phyloP scores from a whole-genome alignment of 2,888 invertebrate genomes.

The Raillietiella orientalis region DNA sequence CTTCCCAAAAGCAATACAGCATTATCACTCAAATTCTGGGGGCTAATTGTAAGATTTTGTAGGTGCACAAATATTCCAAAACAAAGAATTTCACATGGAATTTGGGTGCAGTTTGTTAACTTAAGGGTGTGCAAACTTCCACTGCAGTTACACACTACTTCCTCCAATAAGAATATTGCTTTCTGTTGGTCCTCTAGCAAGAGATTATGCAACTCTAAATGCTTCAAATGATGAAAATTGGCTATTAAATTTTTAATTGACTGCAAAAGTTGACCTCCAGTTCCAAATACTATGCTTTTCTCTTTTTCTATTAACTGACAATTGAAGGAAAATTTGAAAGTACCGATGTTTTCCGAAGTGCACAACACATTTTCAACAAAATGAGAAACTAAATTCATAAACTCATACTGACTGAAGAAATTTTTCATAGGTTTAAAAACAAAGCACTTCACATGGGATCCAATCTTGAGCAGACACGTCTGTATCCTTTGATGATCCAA shows the following conservation, averaged over 20 bases:
- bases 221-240: conserved; percentile 10
- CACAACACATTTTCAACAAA: conserved; percentile 20
- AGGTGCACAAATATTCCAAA: conserved; percentile 40
- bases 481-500: conserved; percentile 38
- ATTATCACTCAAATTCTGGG: conserved; percentile 35
- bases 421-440: conserved; percentile 37
- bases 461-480: conserved; percentile 30
- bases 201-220: conserved; percentile 32
- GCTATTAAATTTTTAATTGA: conserved; percentile 11
- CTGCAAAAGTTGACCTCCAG: conserved; percentile 31
- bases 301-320: conserved; percentile 26
- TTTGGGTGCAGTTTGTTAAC: conserved; percentile 36
- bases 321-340: conserved; percentile 33
- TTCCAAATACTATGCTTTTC: conserved; percentile 32
- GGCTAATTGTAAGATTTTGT: conserved; percentile 18
- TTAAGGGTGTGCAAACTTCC: conserved; percentile 25
- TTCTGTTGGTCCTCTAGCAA: conserved; percentile 31
- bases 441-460: conserved; percentile 26
- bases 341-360: conserved; percentile 15
- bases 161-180: conserved; percentile 33
- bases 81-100: conserved; percentile 31
- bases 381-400: conserved; percentile 45
- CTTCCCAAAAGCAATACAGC: conserved; percentile 25
- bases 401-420: conserved; percentile 48
- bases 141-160: conserved; percentile 23